phyloP scores from a whole-genome alignment of 2,113 vertebrate species.

The Zosterops pallidus region DNA sequence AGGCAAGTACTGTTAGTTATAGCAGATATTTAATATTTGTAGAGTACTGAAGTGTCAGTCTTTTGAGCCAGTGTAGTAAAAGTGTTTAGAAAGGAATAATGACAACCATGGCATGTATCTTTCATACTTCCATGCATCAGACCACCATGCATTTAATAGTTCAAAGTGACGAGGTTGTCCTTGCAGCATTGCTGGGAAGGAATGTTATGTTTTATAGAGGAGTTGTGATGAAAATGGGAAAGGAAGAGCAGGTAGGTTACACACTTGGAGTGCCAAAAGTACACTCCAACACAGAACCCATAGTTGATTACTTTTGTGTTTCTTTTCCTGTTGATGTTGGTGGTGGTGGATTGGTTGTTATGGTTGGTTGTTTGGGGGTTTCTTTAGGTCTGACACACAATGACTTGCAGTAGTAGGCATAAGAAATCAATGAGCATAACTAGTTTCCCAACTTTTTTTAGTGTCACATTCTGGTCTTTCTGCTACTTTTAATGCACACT shows the following conservation, averaged over 20 bases:
- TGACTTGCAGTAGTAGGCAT: neutral
- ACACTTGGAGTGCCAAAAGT: neutral
- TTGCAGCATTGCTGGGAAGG: neutral
- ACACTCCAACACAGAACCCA: rapidly evolving
- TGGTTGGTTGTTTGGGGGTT: neutral
- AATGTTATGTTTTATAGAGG: neutral
- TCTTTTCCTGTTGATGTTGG: neutral
- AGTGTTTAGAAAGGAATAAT: neutral
- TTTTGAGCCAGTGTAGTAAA: neutral
- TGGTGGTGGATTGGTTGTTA: neutral
- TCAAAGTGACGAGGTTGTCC: neutral
- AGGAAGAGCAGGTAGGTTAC: rapidly evolving
- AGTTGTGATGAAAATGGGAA: neutral
- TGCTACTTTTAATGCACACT: neutral
- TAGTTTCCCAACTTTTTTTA: neutral
- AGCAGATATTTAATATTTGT: neutral
- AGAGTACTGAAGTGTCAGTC: neutral
- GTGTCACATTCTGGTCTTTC: neutral
- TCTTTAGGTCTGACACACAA: neutral
- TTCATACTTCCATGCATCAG: neutral
- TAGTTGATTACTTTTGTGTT: neutral
- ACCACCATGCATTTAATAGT: neutral
- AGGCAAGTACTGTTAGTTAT: neutral
- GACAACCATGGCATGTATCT: rapidly evolving
- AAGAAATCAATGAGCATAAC: neutral